Conservation (phyloP, 2,113 vertebrate genomes). For the Sceloporus tristichus region DNA sequence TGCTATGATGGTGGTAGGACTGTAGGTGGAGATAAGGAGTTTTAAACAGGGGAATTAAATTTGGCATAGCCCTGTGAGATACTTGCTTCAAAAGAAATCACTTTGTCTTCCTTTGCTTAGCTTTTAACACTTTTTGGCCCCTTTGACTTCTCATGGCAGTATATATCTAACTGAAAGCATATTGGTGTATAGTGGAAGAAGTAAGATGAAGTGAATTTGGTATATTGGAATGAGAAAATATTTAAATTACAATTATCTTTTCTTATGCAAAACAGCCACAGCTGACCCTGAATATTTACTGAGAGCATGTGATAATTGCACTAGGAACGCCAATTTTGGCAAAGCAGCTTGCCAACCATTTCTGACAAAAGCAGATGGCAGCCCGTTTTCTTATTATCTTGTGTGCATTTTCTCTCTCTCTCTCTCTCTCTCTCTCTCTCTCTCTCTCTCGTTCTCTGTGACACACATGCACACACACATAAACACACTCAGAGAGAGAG, state of each 20-base stretch:
- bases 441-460: too few species aligned
- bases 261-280: neutral
- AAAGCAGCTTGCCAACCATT: constrained; percentile 16
- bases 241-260: neutral
- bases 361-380: neutral
- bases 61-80: constrained; percentile 2
- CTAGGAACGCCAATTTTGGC: constrained; percentile 8
- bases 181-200: neutral
- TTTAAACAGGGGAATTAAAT: neutral
- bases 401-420: neutral
- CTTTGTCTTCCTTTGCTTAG: neutral
- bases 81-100: neutral
- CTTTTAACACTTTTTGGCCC: neutral
- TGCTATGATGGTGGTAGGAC: neutral
- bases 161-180: neutral
- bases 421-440: too few species aligned
- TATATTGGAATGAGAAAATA: neutral
- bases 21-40: neutral
- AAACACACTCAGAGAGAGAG: neutral
- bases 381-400: neutral
- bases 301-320: neutral
- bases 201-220: neutral
- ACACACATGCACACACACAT: neutral
- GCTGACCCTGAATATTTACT: neutral
- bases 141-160: fast-evolving